Evolutionary conservation across 2,888 invertebrate species (phyloP).

Genomic region (Epsilonema sp.): DNA sequence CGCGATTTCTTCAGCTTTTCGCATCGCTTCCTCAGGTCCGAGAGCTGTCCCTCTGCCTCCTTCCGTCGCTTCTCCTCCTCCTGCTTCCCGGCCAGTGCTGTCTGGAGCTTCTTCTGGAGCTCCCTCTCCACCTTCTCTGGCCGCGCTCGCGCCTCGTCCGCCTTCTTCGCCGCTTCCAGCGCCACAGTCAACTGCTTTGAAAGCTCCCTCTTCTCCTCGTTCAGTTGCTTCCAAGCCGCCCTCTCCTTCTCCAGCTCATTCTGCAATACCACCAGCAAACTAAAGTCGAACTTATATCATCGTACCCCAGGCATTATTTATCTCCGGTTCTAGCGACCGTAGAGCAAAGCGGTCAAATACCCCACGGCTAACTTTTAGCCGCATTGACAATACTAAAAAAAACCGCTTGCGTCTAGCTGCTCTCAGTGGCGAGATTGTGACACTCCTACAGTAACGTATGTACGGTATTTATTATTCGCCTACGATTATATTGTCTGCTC

Average conservation of each 20-base stretch:
- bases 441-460: no score
- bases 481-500: no score
- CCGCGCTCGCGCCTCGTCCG: constrained; percentile 42
- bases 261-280: no score
- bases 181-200: constrained; percentile 76
- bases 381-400: no score
- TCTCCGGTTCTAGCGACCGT: no score
- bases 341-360: no score
- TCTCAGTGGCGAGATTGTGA: no score
- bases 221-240: constrained; percentile 52
- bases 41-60: constrained; percentile 61
- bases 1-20: constrained; percentile 44
- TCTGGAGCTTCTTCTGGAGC: constrained; percentile 70
- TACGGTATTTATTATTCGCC: no score
- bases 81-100: constrained; percentile 59
- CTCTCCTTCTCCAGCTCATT: constrained; percentile 74
- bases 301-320: no score
- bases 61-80: constrained; percentile 86
- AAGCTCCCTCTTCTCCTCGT: constrained; percentile 63
- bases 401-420: no score
- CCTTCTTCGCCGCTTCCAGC: constrained; percentile 43
- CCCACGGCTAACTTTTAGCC: no score
- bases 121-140: constrained; percentile 37
- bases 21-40: constrained; percentile 37
- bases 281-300: no score